Base-by-base conservation (phyloP, 1,140 invertebrate genomes). In the Caenorhabditis elegans region DNA sequence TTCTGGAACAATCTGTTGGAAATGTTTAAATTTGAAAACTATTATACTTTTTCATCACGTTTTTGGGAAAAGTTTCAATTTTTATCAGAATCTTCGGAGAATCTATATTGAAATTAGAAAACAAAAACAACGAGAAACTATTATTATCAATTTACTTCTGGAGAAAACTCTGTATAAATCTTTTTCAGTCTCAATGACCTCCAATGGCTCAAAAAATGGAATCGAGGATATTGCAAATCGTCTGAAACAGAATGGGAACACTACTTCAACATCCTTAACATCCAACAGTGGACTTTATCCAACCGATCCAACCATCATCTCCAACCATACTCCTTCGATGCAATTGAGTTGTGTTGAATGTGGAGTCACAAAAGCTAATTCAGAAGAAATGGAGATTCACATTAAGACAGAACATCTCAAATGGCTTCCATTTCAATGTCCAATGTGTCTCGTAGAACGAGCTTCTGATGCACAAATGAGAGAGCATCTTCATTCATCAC, bases 391-490 rank as follows among this genome's bases (percentile, higher is more conserved):
- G 80, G 83, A 84, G 53, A 84, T 84, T 43, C 87, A 88, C 76
- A 89, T 89, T 11, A 90, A 89, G 78, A 86, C 82, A 11, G 88
- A 89, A 49, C 88, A 89, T 78, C 82, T 89, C 1, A 89, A 89
- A 60, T 89, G 89, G 89, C 80, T 89, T 11, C 88, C 88, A 1
- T 89, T 89, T 39, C 80, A 86, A 36, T 89, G 88, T 51, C 84
- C 87, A 8, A 79, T 86, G 31, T 89, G 88, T 60, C 47, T 77
- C 19, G 53, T 82, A 11, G 31, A 46, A 60, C 87, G 88, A 17
- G 88, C 88, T 36, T 85, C 86, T 8, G 89, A 89, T 76, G 82
- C 80, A 10, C 89, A 89, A 51, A 87, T 89, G 84, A 81, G 89
- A 34, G 88, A 89, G 75, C 88, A 89, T 76, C 81, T 89, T 36